These are phyloP conservation scores for Dendronephthya gigantea DNA, from an alignment of 64 coral and sea anemone genomes.

Conservation along the genomic window DNA sequence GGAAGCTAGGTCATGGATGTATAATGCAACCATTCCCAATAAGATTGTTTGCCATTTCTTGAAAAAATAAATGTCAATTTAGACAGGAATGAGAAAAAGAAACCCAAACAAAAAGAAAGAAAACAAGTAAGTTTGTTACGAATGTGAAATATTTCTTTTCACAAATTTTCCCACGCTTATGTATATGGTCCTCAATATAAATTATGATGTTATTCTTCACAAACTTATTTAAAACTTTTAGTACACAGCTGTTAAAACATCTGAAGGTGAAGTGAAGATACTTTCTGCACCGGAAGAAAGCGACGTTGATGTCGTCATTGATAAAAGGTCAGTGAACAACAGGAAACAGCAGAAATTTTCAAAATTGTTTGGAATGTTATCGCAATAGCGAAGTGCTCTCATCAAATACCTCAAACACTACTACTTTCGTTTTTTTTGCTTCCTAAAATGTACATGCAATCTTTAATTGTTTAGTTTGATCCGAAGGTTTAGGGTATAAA, in stretches of 20 bases:
- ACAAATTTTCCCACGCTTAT: too few species aligned
- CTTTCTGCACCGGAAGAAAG: constrained; percentile 63
- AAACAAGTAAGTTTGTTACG: neutral
- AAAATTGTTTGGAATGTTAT: too few species aligned
- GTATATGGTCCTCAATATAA: neutral
- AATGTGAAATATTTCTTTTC: too few species aligned
- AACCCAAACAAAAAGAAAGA: neutral
- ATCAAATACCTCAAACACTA: too few species aligned
- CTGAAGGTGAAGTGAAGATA: constrained; percentile 48
- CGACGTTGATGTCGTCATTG: constrained; percentile 17
- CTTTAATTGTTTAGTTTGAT: too few species aligned
- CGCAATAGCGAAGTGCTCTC: too few species aligned
- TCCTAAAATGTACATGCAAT: too few species aligned
- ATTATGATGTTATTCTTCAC: neutral
- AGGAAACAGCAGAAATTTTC: neutral
- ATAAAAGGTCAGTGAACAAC: neutral
- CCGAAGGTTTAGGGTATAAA: too few species aligned
- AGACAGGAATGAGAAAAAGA: neutral
- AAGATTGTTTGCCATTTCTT: neutral
- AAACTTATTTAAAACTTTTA: too few species aligned
- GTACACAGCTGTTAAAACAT: constrained; percentile 56
- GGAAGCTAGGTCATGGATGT: too few species aligned
- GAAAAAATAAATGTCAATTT: neutral
- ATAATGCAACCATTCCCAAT: too few species aligned
- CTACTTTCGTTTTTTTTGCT: too few species aligned